A percentile compares a stretch with the other conserved stretches of the same genome.
These are phyloP conservation scores for Rhyzopertha dominica DNA, from an alignment of 1,140 invertebrate species.

Conservation along the genomic window DNA sequence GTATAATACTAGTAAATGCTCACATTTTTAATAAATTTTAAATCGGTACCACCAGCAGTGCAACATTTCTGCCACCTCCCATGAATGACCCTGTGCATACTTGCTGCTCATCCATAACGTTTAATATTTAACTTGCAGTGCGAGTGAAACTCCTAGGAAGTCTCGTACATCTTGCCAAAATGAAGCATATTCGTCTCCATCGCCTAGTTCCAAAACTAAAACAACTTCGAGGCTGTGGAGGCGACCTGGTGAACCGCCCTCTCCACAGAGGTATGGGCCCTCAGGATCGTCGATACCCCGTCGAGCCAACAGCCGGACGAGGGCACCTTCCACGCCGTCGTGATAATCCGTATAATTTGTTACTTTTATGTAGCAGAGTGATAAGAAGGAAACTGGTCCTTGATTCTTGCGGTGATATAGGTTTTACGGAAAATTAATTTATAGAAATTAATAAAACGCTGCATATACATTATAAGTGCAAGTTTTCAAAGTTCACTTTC, in stretches of 20 bases:
- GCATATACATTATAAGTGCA: too few relatives aligned
- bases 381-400: too few relatives aligned
- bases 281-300: slow-evolving; percentile 18
- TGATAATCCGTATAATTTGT: too few relatives aligned
- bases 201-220: slow-evolving; percentile 1
- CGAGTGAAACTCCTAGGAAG: slow-evolving; percentile 26
- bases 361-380: too few relatives aligned
- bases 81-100: background rate
- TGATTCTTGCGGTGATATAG: too few relatives aligned
- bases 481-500: too few relatives aligned
- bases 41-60: too few relatives aligned
- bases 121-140: slow-evolving; percentile 31
- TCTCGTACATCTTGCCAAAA: slow-evolving; percentile 18
- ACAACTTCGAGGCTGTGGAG: slow-evolving; percentile 23
- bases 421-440: too few relatives aligned
- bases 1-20: too few relatives aligned
- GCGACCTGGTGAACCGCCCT: slow-evolving; percentile 27
- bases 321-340: slow-evolving; percentile 20
- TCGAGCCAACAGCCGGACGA: slow-evolving; percentile 24
- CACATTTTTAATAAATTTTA: too few relatives aligned
- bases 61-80: background rate
- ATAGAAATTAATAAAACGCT: too few relatives aligned
- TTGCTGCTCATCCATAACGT: too few relatives aligned
- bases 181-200: slow-evolving; percentile 14
- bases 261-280: slow-evolving; percentile 20